Evolutionary conservation across 1,140 invertebrate genomes (phyloP).

Genomic region (Ceratina australensis): DNA sequence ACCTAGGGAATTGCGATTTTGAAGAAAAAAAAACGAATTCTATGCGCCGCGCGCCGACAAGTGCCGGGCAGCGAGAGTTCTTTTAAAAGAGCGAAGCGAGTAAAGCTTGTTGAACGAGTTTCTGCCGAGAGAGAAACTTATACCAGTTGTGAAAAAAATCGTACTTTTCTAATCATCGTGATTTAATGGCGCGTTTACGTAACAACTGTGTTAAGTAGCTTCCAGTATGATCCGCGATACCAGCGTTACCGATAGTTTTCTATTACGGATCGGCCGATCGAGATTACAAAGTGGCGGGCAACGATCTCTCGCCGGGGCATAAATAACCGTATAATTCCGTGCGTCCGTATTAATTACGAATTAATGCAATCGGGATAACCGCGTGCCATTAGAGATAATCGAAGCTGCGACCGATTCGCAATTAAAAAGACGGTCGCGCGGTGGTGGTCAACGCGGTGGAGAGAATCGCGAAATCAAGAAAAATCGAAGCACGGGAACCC

Average conservation of each 20-base stretch:
- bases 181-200: not conserved
- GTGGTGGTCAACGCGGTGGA: conserved; percentile 3
- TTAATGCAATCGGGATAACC: conserved; percentile 66
- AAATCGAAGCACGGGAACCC: conserved; percentile 21
- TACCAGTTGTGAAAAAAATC: not conserved
- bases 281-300: conserved; percentile 32
- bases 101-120: conserved; percentile 29
- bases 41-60: not conserved
- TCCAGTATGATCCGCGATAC: not conserved
- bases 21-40: not conserved
- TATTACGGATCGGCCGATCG: conserved; percentile 15
- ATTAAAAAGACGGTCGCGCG: not conserved
- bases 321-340: conserved; percentile 51
- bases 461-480: conserved; percentile 10
- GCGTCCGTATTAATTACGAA: conserved; percentile 70
- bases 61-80: not conserved
- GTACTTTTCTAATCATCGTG: not conserved
- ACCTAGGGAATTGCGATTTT: not conserved
- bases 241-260: no score
- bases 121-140: conserved; percentile 16
- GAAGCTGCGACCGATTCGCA: conserved; percentile 12
- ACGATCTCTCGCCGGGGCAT: conserved; percentile 40
- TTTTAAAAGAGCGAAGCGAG: not conserved
- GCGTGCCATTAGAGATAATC: conserved; percentile 72
- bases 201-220: not conserved